Evolutionary conservation across 2,888 invertebrate genomes (phyloP).

Genomic region (Drosophila emarginata): DNA sequence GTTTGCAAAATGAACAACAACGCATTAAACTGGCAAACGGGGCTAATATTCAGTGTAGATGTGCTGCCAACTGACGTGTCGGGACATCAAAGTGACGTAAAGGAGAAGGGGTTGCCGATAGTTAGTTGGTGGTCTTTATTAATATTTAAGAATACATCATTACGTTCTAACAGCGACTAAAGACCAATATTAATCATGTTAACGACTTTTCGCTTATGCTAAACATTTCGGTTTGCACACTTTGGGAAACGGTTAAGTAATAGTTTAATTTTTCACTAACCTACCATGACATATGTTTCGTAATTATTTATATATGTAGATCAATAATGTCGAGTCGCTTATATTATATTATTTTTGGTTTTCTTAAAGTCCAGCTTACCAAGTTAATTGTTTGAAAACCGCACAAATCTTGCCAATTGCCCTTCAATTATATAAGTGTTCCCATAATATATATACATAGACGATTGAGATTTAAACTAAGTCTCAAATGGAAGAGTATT

Average conservation of each 20-base stretch:
- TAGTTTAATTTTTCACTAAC: no score
- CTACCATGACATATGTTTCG: no score
- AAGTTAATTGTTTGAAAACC: neutral
- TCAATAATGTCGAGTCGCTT: no score
- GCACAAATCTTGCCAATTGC: no score
- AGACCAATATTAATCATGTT: conserved; percentile 2
- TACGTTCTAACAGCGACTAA: neutral
- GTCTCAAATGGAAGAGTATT: no score
- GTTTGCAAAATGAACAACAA: conserved; percentile 44
- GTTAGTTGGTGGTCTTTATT: neutral
- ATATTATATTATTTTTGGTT: neutral
- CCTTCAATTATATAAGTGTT: no score
- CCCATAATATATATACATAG: no score
- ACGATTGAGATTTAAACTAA: no score
- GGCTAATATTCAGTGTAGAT: conserved; percentile 30
- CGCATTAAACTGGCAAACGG: conserved; percentile 41
- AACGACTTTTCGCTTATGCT: neutral
- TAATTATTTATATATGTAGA: no score
- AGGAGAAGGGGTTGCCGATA: neutral
- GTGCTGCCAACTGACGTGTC: conserved; percentile 1
- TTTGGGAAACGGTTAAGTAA: no score
- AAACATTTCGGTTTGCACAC: no score
- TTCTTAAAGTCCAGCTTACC: neutral
- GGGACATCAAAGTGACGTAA: neutral
- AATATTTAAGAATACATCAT: neutral